Evolutionary conservation across 2,888 invertebrate genomes (phyloP).

Genomic region (Chloroclystis v-ata): DNA sequence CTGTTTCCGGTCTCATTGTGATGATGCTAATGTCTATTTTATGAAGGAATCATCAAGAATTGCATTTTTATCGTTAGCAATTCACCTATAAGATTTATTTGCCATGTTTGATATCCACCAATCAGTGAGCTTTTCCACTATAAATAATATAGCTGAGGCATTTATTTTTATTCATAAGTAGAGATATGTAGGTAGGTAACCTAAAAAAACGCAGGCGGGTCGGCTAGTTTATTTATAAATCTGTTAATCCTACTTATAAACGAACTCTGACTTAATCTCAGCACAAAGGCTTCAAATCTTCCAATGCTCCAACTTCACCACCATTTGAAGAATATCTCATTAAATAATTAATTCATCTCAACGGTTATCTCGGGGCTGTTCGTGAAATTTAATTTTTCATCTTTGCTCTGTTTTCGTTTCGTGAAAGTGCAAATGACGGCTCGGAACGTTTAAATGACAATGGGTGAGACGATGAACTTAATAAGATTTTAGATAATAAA

Average conservation of each 20-base stretch:
- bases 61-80: background rate
- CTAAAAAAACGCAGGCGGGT: no score
- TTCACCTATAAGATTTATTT: no score
- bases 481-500: no score
- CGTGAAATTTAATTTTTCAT: slow-evolving; percentile 72
- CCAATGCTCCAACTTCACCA: slow-evolving; percentile 13
- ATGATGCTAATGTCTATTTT: slow-evolving; percentile 19
- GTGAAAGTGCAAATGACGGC: slow-evolving; percentile 70
- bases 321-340: slow-evolving; percentile 19
- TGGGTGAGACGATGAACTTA: slow-evolving; percentile 35
- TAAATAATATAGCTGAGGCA: no score
- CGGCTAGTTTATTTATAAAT: no score
- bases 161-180: no score
- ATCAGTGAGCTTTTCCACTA: no score
- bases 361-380: slow-evolving; percentile 37
- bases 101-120: no score
- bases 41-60: slow-evolving; percentile 9
- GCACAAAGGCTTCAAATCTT: slow-evolving; percentile 16
- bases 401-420: slow-evolving; percentile 53
- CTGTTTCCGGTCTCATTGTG: slow-evolving; percentile 28
- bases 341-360: slow-evolving; percentile 24
- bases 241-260: no score
- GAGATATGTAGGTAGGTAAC: no score
- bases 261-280: no score
- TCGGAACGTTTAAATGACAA: slow-evolving; percentile 53